Evolutionary conservation across 2,113 vertebrate species (phyloP).

Genomic region (Oryctolagus cuniculus): DNA sequence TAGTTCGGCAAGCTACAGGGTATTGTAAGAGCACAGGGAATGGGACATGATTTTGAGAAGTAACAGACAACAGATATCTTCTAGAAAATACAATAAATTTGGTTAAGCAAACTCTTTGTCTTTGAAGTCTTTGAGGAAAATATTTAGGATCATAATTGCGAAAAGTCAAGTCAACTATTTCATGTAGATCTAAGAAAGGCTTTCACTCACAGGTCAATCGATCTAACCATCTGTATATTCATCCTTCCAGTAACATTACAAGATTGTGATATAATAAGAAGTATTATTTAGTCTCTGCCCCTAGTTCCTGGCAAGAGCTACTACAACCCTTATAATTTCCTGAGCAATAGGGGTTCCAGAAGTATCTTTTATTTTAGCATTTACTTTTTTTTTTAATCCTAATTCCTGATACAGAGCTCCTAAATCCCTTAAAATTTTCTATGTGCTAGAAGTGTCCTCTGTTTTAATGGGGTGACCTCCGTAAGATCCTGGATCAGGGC

Average conservation of each 20-base stretch:
- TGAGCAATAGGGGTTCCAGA: neutral
- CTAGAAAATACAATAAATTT: neutral
- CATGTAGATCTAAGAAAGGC: neutral
- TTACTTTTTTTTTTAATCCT: neutral
- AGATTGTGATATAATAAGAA: neutral
- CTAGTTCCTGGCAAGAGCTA: neutral
- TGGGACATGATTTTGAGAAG: neutral
- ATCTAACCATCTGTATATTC: neutral
- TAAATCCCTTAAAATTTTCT: neutral
- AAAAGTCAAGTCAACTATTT: conserved; percentile 18
- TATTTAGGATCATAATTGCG: neutral
- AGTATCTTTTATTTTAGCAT: neutral
- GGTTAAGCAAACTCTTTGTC: neutral
- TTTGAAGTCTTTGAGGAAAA: neutral
- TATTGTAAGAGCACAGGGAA: neutral
- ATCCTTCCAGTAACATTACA: neutral
- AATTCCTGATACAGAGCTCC: neutral
- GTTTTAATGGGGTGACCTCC: neutral
- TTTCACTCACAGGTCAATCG: neutral
- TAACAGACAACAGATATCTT: conserved; percentile 33
- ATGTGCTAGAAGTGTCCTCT: neutral
- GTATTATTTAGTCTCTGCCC: neutral
- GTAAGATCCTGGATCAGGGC: neutral
- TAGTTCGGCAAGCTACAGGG: neutral
- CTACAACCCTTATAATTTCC: neutral